These are phyloP conservation scores for Zaprionus inermis DNA, from an alignment of 1,140 invertebrate genomes.

Conservation along the genomic window DNA sequence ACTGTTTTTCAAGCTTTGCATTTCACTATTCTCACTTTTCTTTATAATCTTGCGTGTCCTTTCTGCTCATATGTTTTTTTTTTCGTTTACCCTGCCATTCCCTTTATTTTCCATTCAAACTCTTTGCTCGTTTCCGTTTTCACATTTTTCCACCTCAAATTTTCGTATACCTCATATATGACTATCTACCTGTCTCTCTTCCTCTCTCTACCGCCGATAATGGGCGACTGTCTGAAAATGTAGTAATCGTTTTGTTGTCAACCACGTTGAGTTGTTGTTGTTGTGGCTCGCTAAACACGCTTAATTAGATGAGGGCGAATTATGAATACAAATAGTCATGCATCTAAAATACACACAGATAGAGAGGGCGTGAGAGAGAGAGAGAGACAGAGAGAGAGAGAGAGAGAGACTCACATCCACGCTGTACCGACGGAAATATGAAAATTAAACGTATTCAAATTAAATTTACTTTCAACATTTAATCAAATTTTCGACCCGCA, in stretches of 20 bases:
- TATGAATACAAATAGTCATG: slow-evolving; percentile 63
- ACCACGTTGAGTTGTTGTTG: slow-evolving; percentile 8
- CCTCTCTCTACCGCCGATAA: not conserved
- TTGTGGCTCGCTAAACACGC: slow-evolving; percentile 28
- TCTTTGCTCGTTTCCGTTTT: not conserved
- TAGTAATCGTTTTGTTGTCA: slow-evolving; percentile 4
- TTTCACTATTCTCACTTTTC: not conserved
- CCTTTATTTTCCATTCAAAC: not conserved
- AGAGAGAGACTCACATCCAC: slow-evolving; percentile 17
- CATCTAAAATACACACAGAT: slow-evolving; percentile 22
- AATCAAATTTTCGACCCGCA: slow-evolving; percentile 72
- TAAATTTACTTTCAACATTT: slow-evolving; percentile 77
- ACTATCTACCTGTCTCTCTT: not conserved
- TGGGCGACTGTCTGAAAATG: not conserved
- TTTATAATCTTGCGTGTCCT: not conserved
- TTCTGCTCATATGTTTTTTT: not conserved
- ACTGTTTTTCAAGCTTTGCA: not conserved
- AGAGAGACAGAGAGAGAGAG: slow-evolving; percentile 2
- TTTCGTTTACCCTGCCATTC: not conserved
- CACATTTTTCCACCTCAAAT: not conserved
- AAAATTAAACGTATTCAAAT: slow-evolving; percentile 83
- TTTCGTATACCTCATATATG: not conserved
- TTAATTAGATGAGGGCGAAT: slow-evolving; percentile 67
- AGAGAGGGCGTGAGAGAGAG: slow-evolving; percentile 19
- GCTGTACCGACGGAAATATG: slow-evolving; percentile 60